Evolutionary conservation across 2,888 invertebrate species (phyloP), one percentile per base, ranked within the genome.

Genomic region (Hyles lineata): DNA sequence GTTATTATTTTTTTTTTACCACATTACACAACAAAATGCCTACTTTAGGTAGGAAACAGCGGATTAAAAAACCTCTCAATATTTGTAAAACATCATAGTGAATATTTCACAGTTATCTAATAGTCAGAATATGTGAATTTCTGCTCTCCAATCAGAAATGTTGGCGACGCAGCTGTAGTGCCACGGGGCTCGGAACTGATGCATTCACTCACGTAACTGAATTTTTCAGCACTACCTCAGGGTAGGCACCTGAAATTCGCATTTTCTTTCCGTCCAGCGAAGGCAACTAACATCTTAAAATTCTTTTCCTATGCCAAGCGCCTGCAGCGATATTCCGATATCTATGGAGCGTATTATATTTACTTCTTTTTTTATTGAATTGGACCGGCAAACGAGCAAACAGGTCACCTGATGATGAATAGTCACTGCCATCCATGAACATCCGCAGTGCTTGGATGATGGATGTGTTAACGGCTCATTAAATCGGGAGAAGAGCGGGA

Each of bases 201-300:
- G 55, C 55, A 55, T 55, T 55, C 55, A 55, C 55, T 55, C n/a
- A 55, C 55, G 15, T 55, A n/a, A 55, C 55, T 55, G 55, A 55
- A 55, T 55, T 55, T 55, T 55, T 55, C 55, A 55, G 55, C 7
- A n/a, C n/a, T 55, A n/a, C 55, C 55, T 55, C 19, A n/a, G 55
- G 55, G 55, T 7, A 55, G 6, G n/a, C n/a, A 55, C 0, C 19
- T n/a, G 55, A 55, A 55, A n/a, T n/a, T 55, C 55, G 55, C n/a
- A 43, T 43, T 55, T 55, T 55, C n/a, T 55, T 55, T 55, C 55
- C 19, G 1, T 55, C 15, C 1, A n/a, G n/a, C 6, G 7, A 55
- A 55, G 55, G 17, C 55, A 55, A 55, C 55, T 55, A 35, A 35
- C 35, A 35, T 43, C 43, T 11, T 6, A n/a, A 55, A 55, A 55